Conservation (phyloP, 2,888 invertebrate species). For the Pycnomerus fuliginosus region DNA sequence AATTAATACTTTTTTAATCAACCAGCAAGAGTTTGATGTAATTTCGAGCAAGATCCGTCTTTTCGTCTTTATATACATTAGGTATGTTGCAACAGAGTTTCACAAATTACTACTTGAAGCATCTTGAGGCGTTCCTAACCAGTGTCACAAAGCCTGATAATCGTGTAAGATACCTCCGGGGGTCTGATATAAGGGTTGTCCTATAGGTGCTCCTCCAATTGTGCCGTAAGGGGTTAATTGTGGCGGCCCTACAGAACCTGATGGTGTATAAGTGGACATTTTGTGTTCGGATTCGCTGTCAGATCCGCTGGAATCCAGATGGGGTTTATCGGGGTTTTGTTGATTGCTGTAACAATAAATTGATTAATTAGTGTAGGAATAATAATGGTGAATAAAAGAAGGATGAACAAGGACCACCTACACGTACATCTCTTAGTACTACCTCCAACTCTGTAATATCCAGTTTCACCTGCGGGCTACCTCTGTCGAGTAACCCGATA, state of each 20-base stretch:
- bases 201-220: constrained; percentile 41
- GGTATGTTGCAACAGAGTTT: too few species aligned
- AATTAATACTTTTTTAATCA: too few species aligned
- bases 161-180: constrained; percentile 51
- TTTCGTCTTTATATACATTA: too few species aligned
- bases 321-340: constrained; percentile 49
- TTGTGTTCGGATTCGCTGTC: constrained; percentile 51
- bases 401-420: too few species aligned
- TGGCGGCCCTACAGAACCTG: constrained; percentile 31
- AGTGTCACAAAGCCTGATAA: constrained; percentile 55
- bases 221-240: constrained; percentile 43
- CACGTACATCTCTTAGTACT: too few species aligned
- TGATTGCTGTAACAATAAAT: constrained; percentile 46
- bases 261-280: constrained; percentile 39
- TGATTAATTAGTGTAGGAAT: constrained; percentile 11
- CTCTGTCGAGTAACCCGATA: constrained; percentile 46
- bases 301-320: constrained; percentile 52
- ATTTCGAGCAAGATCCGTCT: too few species aligned
- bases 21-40: too few species aligned
- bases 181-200: constrained; percentile 48
- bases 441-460: too few species aligned
- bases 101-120: neutral
- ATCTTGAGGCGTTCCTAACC: constrained; percentile 42
- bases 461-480: constrained; percentile 49
- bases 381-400: too few species aligned